These are phyloP conservation scores for Decapterus maruadsi DNA, from an alignment of 2,797 vertebrate genomes.

Conservation along the genomic window DNA sequence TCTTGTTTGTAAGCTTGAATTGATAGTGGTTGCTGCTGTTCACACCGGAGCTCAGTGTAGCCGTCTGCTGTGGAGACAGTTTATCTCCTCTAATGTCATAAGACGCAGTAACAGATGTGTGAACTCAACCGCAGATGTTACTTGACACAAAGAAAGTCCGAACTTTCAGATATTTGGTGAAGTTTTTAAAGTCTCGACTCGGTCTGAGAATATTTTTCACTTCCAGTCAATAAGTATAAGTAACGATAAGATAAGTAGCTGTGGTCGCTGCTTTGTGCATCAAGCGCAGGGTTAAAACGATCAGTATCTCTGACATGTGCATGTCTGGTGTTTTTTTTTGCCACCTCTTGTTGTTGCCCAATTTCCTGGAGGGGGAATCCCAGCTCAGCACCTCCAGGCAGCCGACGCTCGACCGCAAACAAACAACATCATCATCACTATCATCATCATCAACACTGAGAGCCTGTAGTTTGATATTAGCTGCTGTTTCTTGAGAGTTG, in stretches of 20 bases:
- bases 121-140: neutral
- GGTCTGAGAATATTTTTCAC: neutral
- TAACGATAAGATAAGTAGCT: no score
- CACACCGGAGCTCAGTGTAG: neutral
- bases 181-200: neutral
- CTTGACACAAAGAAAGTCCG: neutral
- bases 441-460: neutral
- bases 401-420: neutral
- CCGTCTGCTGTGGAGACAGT: neutral
- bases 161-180: neutral
- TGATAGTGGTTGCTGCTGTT: neutral
- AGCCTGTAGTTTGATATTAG: neutral
- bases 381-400: neutral
- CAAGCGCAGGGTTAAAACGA: neutral
- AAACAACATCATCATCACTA: neutral
- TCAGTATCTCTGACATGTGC: neutral
- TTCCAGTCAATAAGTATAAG: no score
- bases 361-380: conserved; percentile 28
- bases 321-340: neutral
- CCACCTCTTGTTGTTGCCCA: conserved; percentile 9
- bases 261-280: neutral
- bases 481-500: neutral
- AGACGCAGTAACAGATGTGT: neutral
- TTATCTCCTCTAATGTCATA: neutral
- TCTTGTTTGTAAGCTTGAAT: neutral